phyloP scores from a whole-genome alignment of 1,140 invertebrate species.

The Pollicipes pollicipes region DNA sequence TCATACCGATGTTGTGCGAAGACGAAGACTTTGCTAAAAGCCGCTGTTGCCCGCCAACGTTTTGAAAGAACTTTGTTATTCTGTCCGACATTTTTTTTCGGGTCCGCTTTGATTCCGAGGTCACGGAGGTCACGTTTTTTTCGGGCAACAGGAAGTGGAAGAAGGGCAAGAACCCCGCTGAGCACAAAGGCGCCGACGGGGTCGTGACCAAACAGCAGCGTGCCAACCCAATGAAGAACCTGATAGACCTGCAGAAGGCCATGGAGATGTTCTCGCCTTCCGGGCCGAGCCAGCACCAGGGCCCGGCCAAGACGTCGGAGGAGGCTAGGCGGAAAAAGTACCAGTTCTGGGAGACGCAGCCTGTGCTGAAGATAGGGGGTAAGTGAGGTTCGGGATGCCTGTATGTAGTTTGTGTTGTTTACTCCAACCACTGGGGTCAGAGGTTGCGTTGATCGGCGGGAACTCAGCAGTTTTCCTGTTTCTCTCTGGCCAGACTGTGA shows the following conservation, averaged over 20 bases:
- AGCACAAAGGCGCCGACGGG: neutral
- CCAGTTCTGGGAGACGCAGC: conserved; percentile 98
- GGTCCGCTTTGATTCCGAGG: too few species aligned
- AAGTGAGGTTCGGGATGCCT: neutral
- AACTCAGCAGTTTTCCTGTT: neutral
- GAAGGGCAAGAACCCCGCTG: neutral
- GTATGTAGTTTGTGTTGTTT: conserved; percentile 6
- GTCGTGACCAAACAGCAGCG: neutral
- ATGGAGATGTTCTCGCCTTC: conserved; percentile 56
- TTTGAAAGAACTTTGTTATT: too few species aligned
- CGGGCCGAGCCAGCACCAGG: conserved; percentile 55
- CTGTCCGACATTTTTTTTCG: too few species aligned
- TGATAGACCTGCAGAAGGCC: conserved; percentile 48
- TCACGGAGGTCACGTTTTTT: too few species aligned
- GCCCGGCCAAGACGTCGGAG: conserved; percentile 29
- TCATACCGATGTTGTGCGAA: too few species aligned
- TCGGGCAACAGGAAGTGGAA: neutral
- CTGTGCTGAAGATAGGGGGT: conserved; percentile 90
- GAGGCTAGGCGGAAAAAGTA: conserved; percentile 62
- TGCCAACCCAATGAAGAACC: conserved; percentile 15
- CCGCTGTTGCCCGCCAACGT: too few species aligned
- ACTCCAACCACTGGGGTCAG: neutral
- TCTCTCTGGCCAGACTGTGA: neutral
- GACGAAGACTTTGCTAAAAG: too few species aligned
- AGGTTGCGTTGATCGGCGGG: neutral